Percentiles rank a stretch among this genome's conserved stretches.
These are phyloP conservation scores for Rhagoletis zephyria DNA, from an alignment of 1,140 invertebrate species.

Conservation along the genomic window DNA sequence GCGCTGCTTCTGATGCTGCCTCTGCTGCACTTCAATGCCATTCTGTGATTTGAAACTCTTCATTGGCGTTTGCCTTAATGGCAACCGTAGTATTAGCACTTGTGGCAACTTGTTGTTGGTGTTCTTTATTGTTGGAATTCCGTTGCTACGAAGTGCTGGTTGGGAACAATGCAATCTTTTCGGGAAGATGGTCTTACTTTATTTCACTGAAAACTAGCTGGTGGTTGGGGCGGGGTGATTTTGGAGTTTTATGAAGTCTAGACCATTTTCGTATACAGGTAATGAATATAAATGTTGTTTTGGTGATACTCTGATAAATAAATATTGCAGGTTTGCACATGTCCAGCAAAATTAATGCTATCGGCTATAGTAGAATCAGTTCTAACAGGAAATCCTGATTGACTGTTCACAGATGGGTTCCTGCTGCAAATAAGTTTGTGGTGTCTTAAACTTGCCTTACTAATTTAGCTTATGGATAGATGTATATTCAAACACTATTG, in stretches of 20 bases:
- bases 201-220: too few species aligned
- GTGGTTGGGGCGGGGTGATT: too few species aligned
- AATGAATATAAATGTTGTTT: constrained; percentile 47
- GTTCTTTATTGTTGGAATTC: constrained; percentile 24
- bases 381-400: neutral
- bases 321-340: neutral
- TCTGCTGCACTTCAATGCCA: constrained; percentile 38
- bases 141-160: neutral
- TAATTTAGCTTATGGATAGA: too few species aligned
- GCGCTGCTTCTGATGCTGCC: neutral
- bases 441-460: too few species aligned
- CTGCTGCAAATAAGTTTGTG: too few species aligned
- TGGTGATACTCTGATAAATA: neutral
- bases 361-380: neutral
- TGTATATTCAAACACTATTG: too few species aligned
- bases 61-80: neutral
- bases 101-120: neutral
- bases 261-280: constrained; percentile 12
- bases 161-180: neutral
- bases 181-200: neutral
- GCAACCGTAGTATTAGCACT: neutral
- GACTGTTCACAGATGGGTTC: neutral
- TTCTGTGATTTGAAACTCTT: neutral
- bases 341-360: neutral
- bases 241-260: constrained; percentile 46